Evolutionary conservation across 2,888 invertebrate species (phyloP).

Genomic region (Cotesia congregata): DNA sequence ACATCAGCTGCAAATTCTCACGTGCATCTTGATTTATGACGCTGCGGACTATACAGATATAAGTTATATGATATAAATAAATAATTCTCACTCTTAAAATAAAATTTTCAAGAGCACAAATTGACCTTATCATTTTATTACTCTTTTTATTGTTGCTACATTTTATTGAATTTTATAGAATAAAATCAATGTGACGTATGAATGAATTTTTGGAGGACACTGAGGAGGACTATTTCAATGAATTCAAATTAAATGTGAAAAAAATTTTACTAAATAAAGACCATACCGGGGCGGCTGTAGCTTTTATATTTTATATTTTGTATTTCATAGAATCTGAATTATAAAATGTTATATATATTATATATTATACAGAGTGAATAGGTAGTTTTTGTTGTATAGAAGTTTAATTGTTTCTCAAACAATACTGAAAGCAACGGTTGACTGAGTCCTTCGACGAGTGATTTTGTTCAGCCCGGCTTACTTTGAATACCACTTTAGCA

Average conservation of each 20-base stretch:
- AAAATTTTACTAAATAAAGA: neutral
- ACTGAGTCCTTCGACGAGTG: conserved; percentile 23
- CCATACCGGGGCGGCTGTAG: neutral
- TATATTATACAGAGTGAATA: neutral
- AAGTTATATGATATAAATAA: neutral
- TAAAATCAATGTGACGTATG: neutral
- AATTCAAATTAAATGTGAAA: neutral
- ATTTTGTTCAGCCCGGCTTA: conserved; percentile 24
- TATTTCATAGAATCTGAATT: too few relatives aligned
- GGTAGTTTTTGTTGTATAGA: neutral
- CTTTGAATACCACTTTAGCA: neutral
- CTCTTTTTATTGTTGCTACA: neutral
- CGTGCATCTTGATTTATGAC: neutral
- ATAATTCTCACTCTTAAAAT: neutral
- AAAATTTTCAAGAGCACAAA: neutral
- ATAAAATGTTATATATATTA: too few relatives aligned
- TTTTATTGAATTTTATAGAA: neutral
- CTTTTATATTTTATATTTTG: neutral
- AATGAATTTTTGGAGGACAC: neutral
- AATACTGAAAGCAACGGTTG: conserved; percentile 27
- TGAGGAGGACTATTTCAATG: neutral
- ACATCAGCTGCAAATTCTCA: neutral
- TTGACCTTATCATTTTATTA: neutral
- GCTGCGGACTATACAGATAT: neutral
- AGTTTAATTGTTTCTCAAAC: conserved; percentile 39